Evolutionary conservation across 2,888 invertebrate genomes (phyloP), one percentile per base, ranked within the genome.

Genomic region (Eumerus sabulonum): DNA sequence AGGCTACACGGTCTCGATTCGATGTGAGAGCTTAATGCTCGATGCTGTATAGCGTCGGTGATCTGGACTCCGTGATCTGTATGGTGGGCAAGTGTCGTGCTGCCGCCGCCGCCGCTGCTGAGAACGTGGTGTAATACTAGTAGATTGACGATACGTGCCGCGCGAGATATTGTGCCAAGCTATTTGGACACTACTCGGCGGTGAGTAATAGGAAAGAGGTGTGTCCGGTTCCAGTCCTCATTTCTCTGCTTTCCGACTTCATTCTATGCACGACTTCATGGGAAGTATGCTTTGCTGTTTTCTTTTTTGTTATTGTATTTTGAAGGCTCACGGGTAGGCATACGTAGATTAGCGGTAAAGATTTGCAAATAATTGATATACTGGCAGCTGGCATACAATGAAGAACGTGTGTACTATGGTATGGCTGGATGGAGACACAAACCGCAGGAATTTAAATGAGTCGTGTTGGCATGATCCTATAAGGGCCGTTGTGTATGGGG

Each of bases 181-280:
- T 70, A 59, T 64, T 47, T 45, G 47, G 40, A 36, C 27, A 7
- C 27, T 7, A n/a, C n/a, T n/a, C n/a, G n/a, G 27, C 70, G 53
- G 19, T 76, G 76, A 70, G 76, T 76, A 76, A 68, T 70, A 57
- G 70, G n/a, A 57, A 14, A 17, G 53, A 73, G 77, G 77, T 73
- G 77, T 79, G 77, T 63, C 77, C 18, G 27, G 27, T 7, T 27
- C 27, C 27, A 7, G 27, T 7, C 27, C 27, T 27, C 27, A 7
- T 2, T 27, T 27, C 27, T 27, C 2, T 27, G 7, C 27, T 7
- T 27, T 7, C 27, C 27, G 7, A 27, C 27, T 27, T 7, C 27
- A 27, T 7, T 27, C 27, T 27, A 7, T 27, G 27, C 27, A 27
- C 27, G 27, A 27, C 7, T 27, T 27, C 27, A n/a, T n/a, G n/a